Evolutionary conservation across 1,140 invertebrate genomes (phyloP).

Genomic region (Drosophila serrata): DNA sequence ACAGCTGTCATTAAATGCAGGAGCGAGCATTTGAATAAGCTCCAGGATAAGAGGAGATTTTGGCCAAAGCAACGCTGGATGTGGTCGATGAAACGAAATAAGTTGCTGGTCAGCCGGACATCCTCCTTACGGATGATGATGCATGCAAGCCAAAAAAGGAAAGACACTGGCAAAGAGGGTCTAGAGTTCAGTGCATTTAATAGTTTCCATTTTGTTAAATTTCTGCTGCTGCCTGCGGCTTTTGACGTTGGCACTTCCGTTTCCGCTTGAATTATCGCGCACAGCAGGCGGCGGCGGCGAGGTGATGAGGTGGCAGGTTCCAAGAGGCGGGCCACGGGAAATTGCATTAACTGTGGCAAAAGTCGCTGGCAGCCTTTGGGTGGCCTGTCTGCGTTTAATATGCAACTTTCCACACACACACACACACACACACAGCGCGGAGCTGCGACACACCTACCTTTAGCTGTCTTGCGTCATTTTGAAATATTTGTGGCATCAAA

Average conservation of each 20-base stretch:
- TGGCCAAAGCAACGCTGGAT: constrained; percentile 2
- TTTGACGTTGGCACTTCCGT: constrained; percentile 81
- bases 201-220: constrained; percentile 80
- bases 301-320: neutral
- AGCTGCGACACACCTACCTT: constrained; percentile 28
- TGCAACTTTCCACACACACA: constrained; percentile 75
- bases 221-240: constrained; percentile 64
- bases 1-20: constrained; percentile 80
- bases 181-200: constrained; percentile 71
- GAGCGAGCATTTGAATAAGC: constrained; percentile 55
- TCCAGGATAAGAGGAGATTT: neutral
- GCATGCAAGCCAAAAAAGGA: constrained; percentile 40
- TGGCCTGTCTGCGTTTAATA: constrained; percentile 79
- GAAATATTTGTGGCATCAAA: constrained; percentile 84
- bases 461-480: constrained; percentile 79
- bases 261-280: constrained; percentile 83
- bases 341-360: constrained; percentile 82
- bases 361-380: constrained; percentile 57
- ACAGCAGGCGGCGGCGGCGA: constrained; percentile 61
- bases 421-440: constrained; percentile 46
- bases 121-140: constrained; percentile 36
- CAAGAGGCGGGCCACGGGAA: constrained; percentile 58
- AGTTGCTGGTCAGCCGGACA: constrained; percentile 10
- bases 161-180: constrained; percentile 15
- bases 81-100: constrained; percentile 26